A percentile compares a stretch with the other conserved stretches of the same genome.
Conservation (phyloP, 2,888 invertebrate species). For the Zootermopsis nevadensis region DNA sequence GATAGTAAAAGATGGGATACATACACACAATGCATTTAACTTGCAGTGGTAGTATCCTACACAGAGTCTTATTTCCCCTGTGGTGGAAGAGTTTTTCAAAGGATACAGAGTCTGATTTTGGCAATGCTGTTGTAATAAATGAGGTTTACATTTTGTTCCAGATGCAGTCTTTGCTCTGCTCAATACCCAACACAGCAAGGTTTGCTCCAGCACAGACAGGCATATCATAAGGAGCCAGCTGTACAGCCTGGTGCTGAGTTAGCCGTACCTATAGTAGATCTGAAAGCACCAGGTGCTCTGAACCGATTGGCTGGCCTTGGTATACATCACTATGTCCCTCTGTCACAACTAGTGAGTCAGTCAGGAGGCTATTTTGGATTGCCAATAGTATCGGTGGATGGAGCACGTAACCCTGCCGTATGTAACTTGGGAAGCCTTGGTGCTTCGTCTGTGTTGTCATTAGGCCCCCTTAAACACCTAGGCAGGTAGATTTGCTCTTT, state of each 20-base stretch:
- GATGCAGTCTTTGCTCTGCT: slow-evolving; percentile 79
- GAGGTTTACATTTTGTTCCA: slow-evolving; percentile 54
- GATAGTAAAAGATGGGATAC: too few species aligned
- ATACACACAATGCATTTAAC: too few species aligned
- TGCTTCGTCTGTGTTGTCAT: slow-evolving; percentile 75
- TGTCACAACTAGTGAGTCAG: slow-evolving; percentile 71
- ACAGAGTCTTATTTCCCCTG: background rate
- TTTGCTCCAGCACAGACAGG: slow-evolving; percentile 73
- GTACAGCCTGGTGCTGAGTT: slow-evolving; percentile 65
- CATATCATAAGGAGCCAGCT: slow-evolving; percentile 68
- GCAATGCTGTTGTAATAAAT: background rate
- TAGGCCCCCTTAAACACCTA: slow-evolving; percentile 76
- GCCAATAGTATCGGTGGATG: slow-evolving; percentile 77
- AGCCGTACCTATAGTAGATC: slow-evolving; percentile 78
- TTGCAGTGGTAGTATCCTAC: background rate
- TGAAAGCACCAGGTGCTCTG: slow-evolving; percentile 75
- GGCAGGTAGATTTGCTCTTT: background rate
- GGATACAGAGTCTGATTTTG: too few species aligned
- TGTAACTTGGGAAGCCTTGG: slow-evolving; percentile 74
- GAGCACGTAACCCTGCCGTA: slow-evolving; percentile 70
- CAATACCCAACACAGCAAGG: slow-evolving; percentile 75
- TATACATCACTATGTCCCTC: slow-evolving; percentile 79
- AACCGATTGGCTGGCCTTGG: slow-evolving; percentile 74
- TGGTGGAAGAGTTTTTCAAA: too few species aligned
- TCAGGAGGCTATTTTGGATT: slow-evolving; percentile 75